Evolutionary conservation across 2,113 vertebrate genomes (phyloP).

Genomic region (Mastomys coucha): DNA sequence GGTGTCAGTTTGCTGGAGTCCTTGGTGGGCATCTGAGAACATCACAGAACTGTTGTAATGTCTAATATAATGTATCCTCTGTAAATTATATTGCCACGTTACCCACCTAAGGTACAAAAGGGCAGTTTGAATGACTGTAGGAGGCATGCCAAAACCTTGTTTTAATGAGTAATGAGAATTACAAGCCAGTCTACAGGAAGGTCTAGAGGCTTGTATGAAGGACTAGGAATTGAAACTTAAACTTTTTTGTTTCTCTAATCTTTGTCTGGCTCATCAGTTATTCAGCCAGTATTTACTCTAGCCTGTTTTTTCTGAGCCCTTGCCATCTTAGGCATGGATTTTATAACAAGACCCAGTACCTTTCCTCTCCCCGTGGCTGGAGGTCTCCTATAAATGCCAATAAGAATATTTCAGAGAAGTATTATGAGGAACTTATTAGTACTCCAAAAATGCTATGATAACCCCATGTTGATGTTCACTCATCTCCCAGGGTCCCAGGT

Average conservation of each 20-base stretch:
- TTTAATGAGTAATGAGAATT: constrained; percentile 64
- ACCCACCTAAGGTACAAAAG: constrained; percentile 53
- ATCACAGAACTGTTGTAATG: constrained; percentile 54
- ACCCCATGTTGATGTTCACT: constrained; percentile 38
- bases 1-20: constrained; percentile 72
- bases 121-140: constrained; percentile 64
- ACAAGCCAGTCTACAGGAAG: constrained; percentile 28
- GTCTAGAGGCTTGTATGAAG: neutral
- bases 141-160: constrained; percentile 57
- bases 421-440: constrained; percentile 57
- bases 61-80: constrained; percentile 73
- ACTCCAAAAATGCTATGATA: constrained; percentile 45
- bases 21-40: constrained; percentile 74
- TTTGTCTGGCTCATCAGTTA: constrained; percentile 64
- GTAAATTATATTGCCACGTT: constrained; percentile 69
- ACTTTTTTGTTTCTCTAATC: constrained; percentile 47
- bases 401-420: constrained; percentile 62
- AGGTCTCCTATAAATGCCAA: constrained; percentile 64
- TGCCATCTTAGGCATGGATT: constrained; percentile 69
- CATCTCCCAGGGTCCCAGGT: constrained; percentile 52
- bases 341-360: constrained; percentile 51
- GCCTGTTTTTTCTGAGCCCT: neutral
- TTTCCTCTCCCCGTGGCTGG: constrained; percentile 18
- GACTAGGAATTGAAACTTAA: constrained; percentile 18
- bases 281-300: constrained; percentile 63